These are phyloP conservation scores for Mesorhabditis belari DNA, from an alignment of 2,888 invertebrate species.

Conservation along the genomic window DNA sequence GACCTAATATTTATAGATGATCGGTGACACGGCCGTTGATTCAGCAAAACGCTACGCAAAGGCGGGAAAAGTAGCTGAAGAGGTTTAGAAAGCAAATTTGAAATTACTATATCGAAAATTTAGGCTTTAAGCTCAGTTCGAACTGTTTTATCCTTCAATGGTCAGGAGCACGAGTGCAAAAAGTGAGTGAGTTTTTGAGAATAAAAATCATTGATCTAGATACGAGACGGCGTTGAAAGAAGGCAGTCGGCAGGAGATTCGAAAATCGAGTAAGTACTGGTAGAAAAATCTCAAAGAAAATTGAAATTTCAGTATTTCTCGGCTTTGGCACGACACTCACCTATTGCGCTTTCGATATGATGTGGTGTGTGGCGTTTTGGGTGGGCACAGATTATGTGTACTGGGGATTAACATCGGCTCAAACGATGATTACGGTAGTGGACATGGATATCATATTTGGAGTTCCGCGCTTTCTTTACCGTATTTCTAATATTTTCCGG, in stretches of 20 bases:
- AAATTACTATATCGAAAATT: no score
- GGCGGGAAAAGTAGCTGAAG: constrained; percentile 52
- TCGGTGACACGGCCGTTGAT: neutral
- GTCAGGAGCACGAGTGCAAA: constrained; percentile 46
- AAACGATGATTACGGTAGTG: constrained; percentile 31
- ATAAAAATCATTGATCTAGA: no score
- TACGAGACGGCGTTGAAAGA: no score
- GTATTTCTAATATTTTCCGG: no score
- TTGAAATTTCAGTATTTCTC: neutral
- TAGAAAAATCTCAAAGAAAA: neutral
- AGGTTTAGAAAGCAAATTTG: no score
- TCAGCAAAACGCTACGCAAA: constrained; percentile 30
- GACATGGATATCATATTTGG: no score
- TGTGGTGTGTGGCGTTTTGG: constrained; percentile 35
- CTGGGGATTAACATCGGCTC: constrained; percentile 11
- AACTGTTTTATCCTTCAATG: constrained; percentile 52
- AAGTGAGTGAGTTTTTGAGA: no score
- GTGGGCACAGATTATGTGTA: constrained; percentile 53
- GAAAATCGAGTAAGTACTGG: constrained; percentile 9
- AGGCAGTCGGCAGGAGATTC: no score
- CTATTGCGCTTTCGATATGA: neutral
- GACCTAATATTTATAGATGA: neutral
- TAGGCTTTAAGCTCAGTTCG: constrained; percentile 45
- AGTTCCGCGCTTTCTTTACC: no score
- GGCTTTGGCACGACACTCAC: neutral